Conservation (phyloP, 2,797 vertebrate species). For the Hafferia zeledoni region DNA sequence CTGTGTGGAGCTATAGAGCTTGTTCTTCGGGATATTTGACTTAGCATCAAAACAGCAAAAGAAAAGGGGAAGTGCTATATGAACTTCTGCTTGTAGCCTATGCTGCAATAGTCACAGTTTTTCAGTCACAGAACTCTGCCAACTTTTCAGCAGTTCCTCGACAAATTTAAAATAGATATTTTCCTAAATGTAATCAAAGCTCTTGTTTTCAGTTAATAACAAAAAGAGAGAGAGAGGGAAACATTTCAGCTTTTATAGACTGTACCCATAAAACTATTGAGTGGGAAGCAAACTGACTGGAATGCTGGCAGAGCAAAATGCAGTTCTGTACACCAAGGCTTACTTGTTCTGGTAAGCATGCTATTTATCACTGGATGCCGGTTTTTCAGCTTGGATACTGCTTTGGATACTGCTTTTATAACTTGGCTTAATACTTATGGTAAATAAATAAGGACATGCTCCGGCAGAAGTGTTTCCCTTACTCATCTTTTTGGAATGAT, state of each 20-base stretch:
- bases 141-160: not conserved
- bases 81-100: not conserved
- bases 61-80: not conserved
- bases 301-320: not conserved
- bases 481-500: not conserved
- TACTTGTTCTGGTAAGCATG: not conserved
- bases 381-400: not conserved
- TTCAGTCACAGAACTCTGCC: not conserved
- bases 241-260: not conserved
- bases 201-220: not conserved
- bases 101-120: not conserved
- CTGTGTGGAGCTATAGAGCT: slow-evolving; percentile 58
- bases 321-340: rapidly evolving
- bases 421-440: not conserved
- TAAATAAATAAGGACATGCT: not conserved
- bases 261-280: not conserved
- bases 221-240: not conserved
- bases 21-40: not conserved
- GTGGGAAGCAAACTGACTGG: not conserved
- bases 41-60: not conserved
- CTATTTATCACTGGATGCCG: not conserved
- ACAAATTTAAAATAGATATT: not conserved
- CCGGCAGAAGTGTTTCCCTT: not conserved
- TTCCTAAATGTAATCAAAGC: not conserved
- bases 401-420: not conserved